Evolutionary conservation across 2,797 vertebrate species (phyloP), one percentile per base, ranked within the genome.

Genomic region (Pseudotriccus pelzelni): DNA sequence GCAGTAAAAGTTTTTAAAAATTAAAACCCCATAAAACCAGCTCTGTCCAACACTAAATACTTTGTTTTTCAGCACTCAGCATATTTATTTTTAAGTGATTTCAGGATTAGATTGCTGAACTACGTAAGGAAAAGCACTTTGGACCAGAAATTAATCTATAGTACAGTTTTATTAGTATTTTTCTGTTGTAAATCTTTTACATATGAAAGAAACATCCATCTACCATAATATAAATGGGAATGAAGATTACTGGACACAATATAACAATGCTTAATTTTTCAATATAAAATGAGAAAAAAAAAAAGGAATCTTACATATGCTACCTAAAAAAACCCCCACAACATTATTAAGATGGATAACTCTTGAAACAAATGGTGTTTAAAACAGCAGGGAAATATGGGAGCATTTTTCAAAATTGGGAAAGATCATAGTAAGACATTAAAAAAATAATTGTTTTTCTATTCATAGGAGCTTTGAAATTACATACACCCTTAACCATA

Each of bases 381-480:
- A 53, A 93, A 87, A 74, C 30, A 87, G 13, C 7, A 22, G 39
- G 16, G n/a, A 92, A 93, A 44, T 73, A 43, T 10, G 82, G 24
- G 6, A 69, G 18, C 14, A 84, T 63, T 87, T 94, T 56, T 59
- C 41, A 89, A 80, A 53, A 81, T 2, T 90, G 17, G 43, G 69
- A 93, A 93, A 36, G n/a, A 17, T 76, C 46, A 30, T 81, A 95
- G 46, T n/a, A 62, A 79, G 72, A 60, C 9, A 41, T 16, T 16
- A 30, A 2, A 90, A 89, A 12, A 32, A 24, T 25, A 10, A 86
- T 74, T 92, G n/a, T 49, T 93, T 44, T 69, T 59, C 30, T 28
- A 75, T 92, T 94, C 32, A 75, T 47, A 69, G 28, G 7, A 74
- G 10, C 43, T 94, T 90, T 92, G 58, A 93, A 90, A 88, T 93